phyloP scores from a whole-genome alignment of 1,140 invertebrate species.

The Antheraea mylitta region DNA sequence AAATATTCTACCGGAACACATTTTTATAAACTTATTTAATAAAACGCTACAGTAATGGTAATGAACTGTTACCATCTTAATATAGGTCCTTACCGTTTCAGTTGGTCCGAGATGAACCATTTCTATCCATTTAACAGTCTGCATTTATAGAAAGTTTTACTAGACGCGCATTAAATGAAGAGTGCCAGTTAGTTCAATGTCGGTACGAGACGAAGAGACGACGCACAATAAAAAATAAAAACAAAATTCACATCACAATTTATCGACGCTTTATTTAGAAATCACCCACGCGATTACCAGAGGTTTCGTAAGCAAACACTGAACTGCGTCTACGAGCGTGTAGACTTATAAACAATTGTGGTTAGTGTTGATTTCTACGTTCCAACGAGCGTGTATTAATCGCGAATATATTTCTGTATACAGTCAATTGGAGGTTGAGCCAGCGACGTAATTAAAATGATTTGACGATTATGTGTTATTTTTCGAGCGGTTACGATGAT shows the following conservation, averaged over 20 bases:
- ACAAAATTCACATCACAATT: constrained; percentile 48
- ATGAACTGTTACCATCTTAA: constrained; percentile 64
- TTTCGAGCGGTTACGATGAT: constrained; percentile 20
- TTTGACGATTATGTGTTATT: constrained; percentile 18
- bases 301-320: constrained; percentile 51
- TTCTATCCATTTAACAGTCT: constrained; percentile 72
- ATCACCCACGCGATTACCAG: constrained; percentile 58
- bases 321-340: constrained; percentile 31
- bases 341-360: constrained; percentile 61
- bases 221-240: constrained; percentile 38
- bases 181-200: background rate
- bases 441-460: background rate
- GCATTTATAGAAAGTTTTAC: constrained; percentile 43
- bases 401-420: constrained; percentile 10
- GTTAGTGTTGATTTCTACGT: constrained; percentile 35
- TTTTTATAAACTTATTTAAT: background rate
- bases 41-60: constrained; percentile 11
- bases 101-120: constrained; percentile 66
- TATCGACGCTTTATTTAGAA: constrained; percentile 56
- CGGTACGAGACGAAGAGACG: constrained; percentile 9
- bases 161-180: background rate
- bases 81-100: constrained; percentile 52
- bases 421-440: background rate
- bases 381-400: constrained; percentile 40
- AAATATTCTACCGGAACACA: background rate